Evolutionary conservation across 2,113 vertebrate species (phyloP), one percentile per base, ranked within the genome.

Genomic region (Microcebus tavaratra): DNA sequence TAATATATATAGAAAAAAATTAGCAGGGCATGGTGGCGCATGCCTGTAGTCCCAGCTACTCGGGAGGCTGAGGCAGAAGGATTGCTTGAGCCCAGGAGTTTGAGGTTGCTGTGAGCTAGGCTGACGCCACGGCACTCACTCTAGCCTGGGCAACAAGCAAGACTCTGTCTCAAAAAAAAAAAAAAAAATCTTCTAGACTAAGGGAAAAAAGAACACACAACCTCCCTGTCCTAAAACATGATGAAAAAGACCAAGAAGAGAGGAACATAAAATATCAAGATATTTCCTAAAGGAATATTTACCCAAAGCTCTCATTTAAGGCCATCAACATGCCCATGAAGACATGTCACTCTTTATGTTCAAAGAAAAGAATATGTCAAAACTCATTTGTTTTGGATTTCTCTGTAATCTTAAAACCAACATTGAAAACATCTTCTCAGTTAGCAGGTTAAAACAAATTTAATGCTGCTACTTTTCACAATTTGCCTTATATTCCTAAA

Each of bases 281-380:
- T 45, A 97, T 72, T 93, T 92, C 42, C 59, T 83, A 39, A 84
- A 72, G 53, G 27, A n/a, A 12, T 53, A 73, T 90, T n/a, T 92
- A 65, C 90, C 88, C 36, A 31, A 85, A 89, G 42, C 39, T 39
- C 23, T 68, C 55, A 87, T n/a, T 70, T 31, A 65, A 82, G 55
- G 27, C 61, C 59, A 87, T 86, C 68, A 57, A 79, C 36, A 88
- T 59, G 61, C 31, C 53, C 55, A 7, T 48, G 25, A 55, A 72
- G 53, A n/a, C 63, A 45, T 20, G 53, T 75, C 31, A n/a, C 55
- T 42, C 55, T 36, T 12, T 83, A 88, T 55, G 15, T 65, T 91
- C 55, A 57, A 57, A 21, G 20, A 50, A 48, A 76, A 91, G 13
- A 85, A 20, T 14, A 63, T n/a, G 29, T 65, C 31, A 88, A 78